Base-by-base conservation (phyloP, 2,113 vertebrate genomes). In the Oreochromis aureus region DNA sequence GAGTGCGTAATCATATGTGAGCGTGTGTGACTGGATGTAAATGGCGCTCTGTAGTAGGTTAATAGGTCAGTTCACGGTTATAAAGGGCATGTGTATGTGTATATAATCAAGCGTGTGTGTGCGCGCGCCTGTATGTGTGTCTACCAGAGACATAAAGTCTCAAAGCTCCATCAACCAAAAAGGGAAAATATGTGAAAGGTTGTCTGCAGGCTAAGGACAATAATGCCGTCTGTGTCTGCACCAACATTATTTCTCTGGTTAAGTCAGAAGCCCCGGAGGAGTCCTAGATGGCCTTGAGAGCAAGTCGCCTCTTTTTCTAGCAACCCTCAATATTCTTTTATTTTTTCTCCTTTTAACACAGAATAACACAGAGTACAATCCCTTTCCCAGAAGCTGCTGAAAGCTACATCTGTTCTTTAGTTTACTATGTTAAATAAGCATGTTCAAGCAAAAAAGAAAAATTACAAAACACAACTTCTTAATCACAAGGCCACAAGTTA, bases 41-140 rank as follows among this genome's bases (percentile, higher is more conserved):
- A 94, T 93, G 92, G 81, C 32, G 83, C 89, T 89, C 81, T 94
- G 91, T 88, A 89, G 66, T 91, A 84, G 94, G 95, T 96, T 96
- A 96, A 95, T 96, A 93, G 95, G 94, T 95, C 95, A 95, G 66
- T 84, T 90, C 92, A 89, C 82, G 91, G 94, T 94, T 93, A 91
- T 93, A 91, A 92, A 82, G 81, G 89, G 89, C 91, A 88, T 91
- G 86, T 82, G 78, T 69, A 55, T 95, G 93, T 89, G 81, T 92
- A 82, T 88, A 89, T 94, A 92, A 94, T 88, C 61, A 44, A 71
- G 82, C 16, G 86, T 84, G 89, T 81, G 87, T 61, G 59, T 83
- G 84, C 27, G 71, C 79, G 30, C 76, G 53, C 53, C 6, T 87
- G 44, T 81, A 22, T 91, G 90, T 89, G 83, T 86, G 82, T 91